Conservation (phyloP, 2,113 vertebrate species). For the Zosterops lateralis region DNA sequence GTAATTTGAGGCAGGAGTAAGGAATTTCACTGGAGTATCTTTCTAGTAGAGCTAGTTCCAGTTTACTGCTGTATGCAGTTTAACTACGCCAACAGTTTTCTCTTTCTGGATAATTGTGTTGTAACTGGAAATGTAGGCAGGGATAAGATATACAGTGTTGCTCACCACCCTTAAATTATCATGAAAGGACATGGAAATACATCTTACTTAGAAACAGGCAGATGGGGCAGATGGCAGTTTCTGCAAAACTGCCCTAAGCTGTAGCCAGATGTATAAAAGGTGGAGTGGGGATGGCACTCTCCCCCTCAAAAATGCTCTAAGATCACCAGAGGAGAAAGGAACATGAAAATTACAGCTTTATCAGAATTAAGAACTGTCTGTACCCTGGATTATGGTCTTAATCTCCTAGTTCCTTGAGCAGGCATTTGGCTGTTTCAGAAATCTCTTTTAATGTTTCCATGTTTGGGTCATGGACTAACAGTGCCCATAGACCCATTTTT, state of each 20-base stretch:
- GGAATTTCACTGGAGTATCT: background rate
- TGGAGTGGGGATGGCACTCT: rapidly evolving
- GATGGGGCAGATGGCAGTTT: background rate
- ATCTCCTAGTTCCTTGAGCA: background rate
- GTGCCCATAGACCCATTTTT: background rate
- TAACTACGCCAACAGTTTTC: background rate
- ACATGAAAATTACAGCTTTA: background rate
- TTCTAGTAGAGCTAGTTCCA: background rate
- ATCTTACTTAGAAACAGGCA: background rate
- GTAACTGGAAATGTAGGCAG: background rate
- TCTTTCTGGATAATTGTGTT: background rate
- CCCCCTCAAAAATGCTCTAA: background rate
- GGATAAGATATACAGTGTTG: background rate
- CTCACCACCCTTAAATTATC: background rate
- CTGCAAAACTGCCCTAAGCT: background rate
- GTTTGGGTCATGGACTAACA: background rate
- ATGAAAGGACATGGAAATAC: background rate
- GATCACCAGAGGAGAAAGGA: background rate
- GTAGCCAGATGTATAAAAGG: background rate
- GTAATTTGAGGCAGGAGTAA: background rate
- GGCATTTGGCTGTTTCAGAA: background rate
- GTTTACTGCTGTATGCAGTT: background rate
- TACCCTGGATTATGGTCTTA: background rate
- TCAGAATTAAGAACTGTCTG: background rate
- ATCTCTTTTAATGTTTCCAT: background rate